These are phyloP conservation scores for Zoroaster sp. DNA, from an alignment of 53 echinoderm and acorn worm species.

Conservation along the genomic window DNA sequence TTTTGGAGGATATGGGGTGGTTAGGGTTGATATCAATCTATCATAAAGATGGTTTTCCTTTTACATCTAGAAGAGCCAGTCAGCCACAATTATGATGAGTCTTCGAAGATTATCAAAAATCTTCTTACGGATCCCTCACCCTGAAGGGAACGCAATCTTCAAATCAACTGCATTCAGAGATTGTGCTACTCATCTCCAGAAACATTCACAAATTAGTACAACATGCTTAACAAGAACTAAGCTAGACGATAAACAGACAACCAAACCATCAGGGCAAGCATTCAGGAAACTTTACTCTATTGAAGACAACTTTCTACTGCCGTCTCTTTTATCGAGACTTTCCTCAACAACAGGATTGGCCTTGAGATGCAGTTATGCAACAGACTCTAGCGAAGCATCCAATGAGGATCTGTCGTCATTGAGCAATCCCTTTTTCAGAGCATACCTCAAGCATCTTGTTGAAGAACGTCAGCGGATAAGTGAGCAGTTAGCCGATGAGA, in stretches of 20 bases:
- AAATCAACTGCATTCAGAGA: too few relatives aligned
- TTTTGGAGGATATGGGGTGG: too few relatives aligned
- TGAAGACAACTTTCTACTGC: not conserved
- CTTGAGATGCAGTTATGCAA: not conserved
- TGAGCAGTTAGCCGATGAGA: not conserved
- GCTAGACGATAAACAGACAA: not conserved
- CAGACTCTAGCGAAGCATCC: not conserved
- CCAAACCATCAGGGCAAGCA: not conserved
- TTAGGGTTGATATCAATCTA: too few relatives aligned
- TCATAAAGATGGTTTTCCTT: too few relatives aligned
- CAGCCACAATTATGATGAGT: not conserved
- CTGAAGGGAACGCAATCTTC: not conserved
- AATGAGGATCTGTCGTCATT: constrained; percentile 16
- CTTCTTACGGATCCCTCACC: not conserved
- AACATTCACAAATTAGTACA: not conserved
- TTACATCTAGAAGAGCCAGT: not conserved
- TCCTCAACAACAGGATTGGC: not conserved
- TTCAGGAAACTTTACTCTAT: not conserved
- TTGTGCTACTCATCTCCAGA: not conserved
- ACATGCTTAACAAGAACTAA: not conserved
- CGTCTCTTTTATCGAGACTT: not conserved
- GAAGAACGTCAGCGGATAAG: not conserved
- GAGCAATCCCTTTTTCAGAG: constrained; percentile 37
- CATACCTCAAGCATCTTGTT: constrained; percentile 11
- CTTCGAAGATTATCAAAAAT: not conserved